Conservation (phyloP, 2,888 invertebrate species). For the Nasonia oneida region DNA sequence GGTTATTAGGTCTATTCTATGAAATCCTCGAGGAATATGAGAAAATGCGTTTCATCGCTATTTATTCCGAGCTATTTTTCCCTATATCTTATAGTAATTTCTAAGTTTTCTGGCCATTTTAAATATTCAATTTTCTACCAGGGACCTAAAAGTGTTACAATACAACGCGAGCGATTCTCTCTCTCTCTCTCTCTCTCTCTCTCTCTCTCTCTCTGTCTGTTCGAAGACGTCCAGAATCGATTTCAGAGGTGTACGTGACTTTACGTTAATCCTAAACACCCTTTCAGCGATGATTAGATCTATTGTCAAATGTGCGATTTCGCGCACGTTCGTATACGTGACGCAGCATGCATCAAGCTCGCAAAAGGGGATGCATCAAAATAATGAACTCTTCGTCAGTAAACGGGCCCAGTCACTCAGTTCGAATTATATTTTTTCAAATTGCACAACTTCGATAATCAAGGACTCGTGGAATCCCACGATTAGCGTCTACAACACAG, state of each 20-base stretch:
- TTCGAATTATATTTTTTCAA: too few relatives aligned
- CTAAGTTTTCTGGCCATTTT: too few relatives aligned
- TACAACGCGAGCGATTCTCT: too few relatives aligned
- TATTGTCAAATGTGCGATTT: background rate
- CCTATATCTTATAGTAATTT: too few relatives aligned
- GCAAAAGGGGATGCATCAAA: background rate
- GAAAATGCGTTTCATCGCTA: too few relatives aligned
- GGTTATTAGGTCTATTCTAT: too few relatives aligned
- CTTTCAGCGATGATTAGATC: background rate
- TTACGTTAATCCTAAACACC: conserved; percentile 5
- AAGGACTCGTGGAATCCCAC: background rate
- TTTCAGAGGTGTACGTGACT: background rate
- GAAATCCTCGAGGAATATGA: too few relatives aligned
- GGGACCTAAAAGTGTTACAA: too few relatives aligned
- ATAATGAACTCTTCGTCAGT: background rate
- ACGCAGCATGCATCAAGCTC: background rate
- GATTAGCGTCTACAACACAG: background rate
- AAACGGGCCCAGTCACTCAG: background rate
- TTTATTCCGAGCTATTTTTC: too few relatives aligned
- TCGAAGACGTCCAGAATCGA: background rate
- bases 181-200: too few relatives aligned
- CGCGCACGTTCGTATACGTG: conserved; percentile 17
- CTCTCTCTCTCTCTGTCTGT: too few relatives aligned
- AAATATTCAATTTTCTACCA: too few relatives aligned
- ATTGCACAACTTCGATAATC: background rate